Percentiles rank a stretch among this genome's conserved stretches.
Conservation (phyloP, 2,888 invertebrate genomes). For the Andricus curvator region DNA sequence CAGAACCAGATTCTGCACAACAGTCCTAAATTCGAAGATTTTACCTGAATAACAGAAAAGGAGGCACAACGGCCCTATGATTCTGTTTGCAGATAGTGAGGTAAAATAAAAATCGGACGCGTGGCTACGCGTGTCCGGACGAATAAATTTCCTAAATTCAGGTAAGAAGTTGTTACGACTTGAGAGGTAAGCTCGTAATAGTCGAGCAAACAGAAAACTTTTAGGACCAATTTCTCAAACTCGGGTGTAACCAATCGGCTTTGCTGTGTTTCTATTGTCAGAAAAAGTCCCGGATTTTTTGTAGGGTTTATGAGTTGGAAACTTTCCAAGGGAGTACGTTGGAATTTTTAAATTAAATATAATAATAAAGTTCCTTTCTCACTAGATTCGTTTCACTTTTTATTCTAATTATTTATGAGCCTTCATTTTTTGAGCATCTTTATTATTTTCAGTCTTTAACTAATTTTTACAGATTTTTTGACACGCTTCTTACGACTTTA, state of each 20-base stretch:
- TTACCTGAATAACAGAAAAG: constrained; percentile 30
- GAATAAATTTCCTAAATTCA: constrained; percentile 20
- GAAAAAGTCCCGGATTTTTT: constrained; percentile 1
- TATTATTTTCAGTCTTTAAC: too few relatives aligned
- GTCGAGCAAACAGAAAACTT: background rate
- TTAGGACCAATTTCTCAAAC: constrained; percentile 20
- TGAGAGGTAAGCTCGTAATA: constrained; percentile 4
- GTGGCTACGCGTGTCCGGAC: constrained; percentile 43
- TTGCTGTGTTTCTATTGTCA: background rate
- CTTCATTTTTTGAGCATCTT: too few relatives aligned
- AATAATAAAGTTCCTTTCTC: background rate
- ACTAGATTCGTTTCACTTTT: background rate
- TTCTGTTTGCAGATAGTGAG: constrained; percentile 39
- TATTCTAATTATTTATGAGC: too few relatives aligned
- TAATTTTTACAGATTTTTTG: too few relatives aligned
- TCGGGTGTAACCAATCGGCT: background rate
- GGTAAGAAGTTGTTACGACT: background rate
- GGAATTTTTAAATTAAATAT: background rate
- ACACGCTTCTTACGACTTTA: too few relatives aligned
- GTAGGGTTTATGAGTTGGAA: background rate
- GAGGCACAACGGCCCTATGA: constrained; percentile 41
- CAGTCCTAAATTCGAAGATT: constrained; percentile 45
- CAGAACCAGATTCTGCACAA: constrained; percentile 8
- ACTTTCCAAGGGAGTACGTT: background rate
- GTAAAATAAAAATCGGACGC: constrained; percentile 30